These are phyloP conservation scores for Lycaon pictus DNA, from an alignment of 2,113 vertebrate species.

Conservation along the genomic window DNA sequence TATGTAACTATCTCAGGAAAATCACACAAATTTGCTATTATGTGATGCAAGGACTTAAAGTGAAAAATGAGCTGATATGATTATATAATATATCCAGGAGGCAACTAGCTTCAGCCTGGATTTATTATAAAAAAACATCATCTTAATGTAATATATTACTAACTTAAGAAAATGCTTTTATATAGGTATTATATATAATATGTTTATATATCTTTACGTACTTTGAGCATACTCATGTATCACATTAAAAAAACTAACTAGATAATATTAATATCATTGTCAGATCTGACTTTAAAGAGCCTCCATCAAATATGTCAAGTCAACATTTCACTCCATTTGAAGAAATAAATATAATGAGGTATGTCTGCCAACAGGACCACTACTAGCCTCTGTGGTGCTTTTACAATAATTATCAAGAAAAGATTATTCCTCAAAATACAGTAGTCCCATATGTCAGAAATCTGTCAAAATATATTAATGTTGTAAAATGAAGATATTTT, in stretches of 20 bases:
- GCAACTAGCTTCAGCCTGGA: not conserved
- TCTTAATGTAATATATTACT: conserved; percentile 7
- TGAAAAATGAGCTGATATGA: conserved; percentile 33
- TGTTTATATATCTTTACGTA: not conserved
- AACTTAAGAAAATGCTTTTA: conserved; percentile 41
- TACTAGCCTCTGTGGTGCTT: not conserved
- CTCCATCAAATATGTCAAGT: not conserved
- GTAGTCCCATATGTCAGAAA: not conserved
- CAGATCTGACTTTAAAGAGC: not conserved
- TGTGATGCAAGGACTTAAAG: not conserved
- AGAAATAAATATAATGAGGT: not conserved
- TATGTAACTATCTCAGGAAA: not conserved
- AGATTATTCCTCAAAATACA: not conserved
- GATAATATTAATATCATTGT: not conserved
- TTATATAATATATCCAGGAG: conserved; percentile 6
- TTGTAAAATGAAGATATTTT: not conserved
- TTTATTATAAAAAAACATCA: conserved; percentile 36
- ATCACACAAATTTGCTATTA: conserved; percentile 27
- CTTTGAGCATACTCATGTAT: not conserved
- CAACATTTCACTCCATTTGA: not conserved
- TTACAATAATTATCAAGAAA: not conserved
- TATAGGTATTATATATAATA: not conserved
- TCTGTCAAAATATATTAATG: not conserved
- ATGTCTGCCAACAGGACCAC: not conserved
- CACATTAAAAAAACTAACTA: not conserved